Base-by-base conservation (phyloP, 2,113 vertebrate species). In the Rhinolophus sinicus region DNA sequence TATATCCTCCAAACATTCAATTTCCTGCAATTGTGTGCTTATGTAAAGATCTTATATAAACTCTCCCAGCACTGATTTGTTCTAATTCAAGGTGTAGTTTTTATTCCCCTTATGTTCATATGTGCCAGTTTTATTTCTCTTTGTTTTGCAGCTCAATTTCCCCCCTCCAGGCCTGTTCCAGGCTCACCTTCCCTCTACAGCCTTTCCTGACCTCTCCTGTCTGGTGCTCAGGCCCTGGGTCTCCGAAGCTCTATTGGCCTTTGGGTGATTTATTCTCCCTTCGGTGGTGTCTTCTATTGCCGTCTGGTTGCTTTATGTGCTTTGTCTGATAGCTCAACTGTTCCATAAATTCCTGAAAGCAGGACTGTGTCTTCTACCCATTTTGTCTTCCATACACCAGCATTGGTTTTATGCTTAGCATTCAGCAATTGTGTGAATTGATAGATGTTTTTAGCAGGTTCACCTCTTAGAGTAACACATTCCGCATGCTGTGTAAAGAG, bases 161-260 rank as follows among this genome's bases (percentile, higher is more conserved):
- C 16, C 6, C 7, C n/a, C 28, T 2, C 18, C 18, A n/a, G 64
- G 44, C 35, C 26, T 3, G 14, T 1, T 0, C 30, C n/a, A 22
- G 21, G 15, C 21, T 35, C 60, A 30, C 33, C 26, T 33, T 26
- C 18, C 13, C 22, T 22, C 4, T 21, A 8, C 9, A 64, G 38
- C 33, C 40, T 38, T 47, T 11, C 64, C 22, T 85, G 72, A 72
- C 3, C 6, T 76, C 47, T 58, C 22, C 5, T 0, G 47, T 16
- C 50, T 12, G 44, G 44, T 14, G 13, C 50, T 40, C 6, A 2
- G 62, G 35, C 56, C 88, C 28, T 24, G 12, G 14, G 22, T 69
- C 52, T 69, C 62, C 35, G 72, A 87, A 44, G 13, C 50, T 35
- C 58, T 19, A 2, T 11, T 58, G 62, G 24, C 8, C 28, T 44